A percentile compares a stretch with the other conserved stretches of the same genome.
These are phyloP conservation scores for Saccostrea echinata DNA, from an alignment of 1,140 invertebrate species.

Conservation along the genomic window DNA sequence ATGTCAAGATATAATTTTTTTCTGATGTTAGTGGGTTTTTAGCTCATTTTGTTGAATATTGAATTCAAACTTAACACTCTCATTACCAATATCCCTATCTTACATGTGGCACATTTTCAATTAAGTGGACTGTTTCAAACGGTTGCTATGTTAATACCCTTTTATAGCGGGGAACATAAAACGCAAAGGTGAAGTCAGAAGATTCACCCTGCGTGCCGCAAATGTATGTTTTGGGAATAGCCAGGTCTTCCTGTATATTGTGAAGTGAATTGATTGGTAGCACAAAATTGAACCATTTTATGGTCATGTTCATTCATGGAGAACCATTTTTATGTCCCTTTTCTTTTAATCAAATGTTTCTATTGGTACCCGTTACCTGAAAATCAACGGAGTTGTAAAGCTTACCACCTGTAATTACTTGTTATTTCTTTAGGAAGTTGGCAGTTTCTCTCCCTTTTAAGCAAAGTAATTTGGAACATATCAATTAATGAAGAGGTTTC, in stretches of 20 bases:
- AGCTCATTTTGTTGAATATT: too few relatives aligned
- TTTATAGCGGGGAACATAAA: not conserved
- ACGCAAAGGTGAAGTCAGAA: not conserved
- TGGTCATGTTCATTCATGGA: constrained; percentile 12
- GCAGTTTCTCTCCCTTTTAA: constrained; percentile 14
- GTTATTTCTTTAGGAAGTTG: not conserved
- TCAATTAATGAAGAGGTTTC: constrained; percentile 15
- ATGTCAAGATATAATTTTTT: too few relatives aligned
- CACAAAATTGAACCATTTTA: constrained; percentile 37
- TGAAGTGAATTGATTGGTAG: constrained; percentile 31
- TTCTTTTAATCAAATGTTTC: constrained; percentile 35
- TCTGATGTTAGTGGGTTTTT: too few relatives aligned
- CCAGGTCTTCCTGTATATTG: constrained; percentile 5
- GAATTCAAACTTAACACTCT: too few relatives aligned
- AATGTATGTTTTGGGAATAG: constrained; percentile 37
- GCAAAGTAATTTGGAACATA: constrained; percentile 33
- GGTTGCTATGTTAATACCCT: not conserved
- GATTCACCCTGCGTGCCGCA: constrained; percentile 23
- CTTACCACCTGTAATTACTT: constrained; percentile 5
- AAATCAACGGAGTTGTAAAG: constrained; percentile 13
- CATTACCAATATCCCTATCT: too few relatives aligned
- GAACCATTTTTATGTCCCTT: constrained; percentile 34
- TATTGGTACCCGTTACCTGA: constrained; percentile 7
- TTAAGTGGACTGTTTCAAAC: not conserved
- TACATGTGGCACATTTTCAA: too few relatives aligned